Base-by-base conservation (phyloP, 2,888 invertebrate species). In the Syrista parreyssii region DNA sequence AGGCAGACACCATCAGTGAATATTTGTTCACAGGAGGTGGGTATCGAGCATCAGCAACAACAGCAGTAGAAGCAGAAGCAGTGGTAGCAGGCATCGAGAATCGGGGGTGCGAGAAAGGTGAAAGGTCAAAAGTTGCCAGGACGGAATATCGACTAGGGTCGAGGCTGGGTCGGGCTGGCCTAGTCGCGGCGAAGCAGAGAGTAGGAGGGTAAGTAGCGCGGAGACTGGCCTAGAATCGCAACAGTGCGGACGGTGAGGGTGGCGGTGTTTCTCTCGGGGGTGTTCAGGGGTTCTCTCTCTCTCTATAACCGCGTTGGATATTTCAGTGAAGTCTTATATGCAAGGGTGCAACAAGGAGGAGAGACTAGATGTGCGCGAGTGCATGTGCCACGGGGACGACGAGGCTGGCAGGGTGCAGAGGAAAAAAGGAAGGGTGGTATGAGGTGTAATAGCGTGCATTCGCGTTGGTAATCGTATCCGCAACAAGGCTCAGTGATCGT, bases 71-170 rank as follows among this genome's bases (percentile, higher is more conserved):
- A 23, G 23, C 23, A 55, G 55, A 23, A 55, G 23, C 23, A 55
- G 55, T 23, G 23, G 55, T 23, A 55, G 55, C 55, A 55, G 55
- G 55, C 23, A 55, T 55, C 55, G 55, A 9, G 55, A 55, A 55
- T 55, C 23, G 71, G 23, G 75, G 76, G 40, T 75, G 73, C 55
- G 75, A 74, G 74, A 88, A 88, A 88, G 85, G 88, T 88, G 85
- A 89, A 88, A 88, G 89, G 89, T 88, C 87, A 88, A 84, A 85
- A 86, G 84, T 84, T 85, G 76, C 82, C 82, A 84, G 81, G 76
- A 83, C 80, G 81, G 80, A 87, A 87, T 89, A 89, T 89, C 87
- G 89, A 89, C 89, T 88, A 82, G 81, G 68, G 31, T 33, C 71
- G 71, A 33, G 71, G 32, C 31, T 71, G 71, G 32, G 71, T 71